phyloP scores from a whole-genome alignment of 64 coral and sea anemone genomes.

The Pachyseris speciosa region DNA sequence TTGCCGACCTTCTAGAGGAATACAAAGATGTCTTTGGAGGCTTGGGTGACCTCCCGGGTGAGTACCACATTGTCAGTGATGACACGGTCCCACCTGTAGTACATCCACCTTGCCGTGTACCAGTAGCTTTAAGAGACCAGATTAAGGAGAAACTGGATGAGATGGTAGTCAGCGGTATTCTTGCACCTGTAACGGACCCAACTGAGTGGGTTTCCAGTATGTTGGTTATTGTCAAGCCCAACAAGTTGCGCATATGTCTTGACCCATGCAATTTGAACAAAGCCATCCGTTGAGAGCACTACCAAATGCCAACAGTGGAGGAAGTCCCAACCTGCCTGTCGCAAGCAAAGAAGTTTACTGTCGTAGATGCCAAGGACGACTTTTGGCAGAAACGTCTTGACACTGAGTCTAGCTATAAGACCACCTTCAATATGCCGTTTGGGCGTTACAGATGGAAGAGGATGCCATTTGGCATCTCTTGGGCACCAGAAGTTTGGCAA shows the following conservation, averaged over 20 bases:
- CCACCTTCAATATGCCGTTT: slow-evolving; percentile 28
- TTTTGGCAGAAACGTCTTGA: neutral
- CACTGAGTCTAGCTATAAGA: slow-evolving; percentile 7
- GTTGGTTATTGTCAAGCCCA: slow-evolving; percentile 27
- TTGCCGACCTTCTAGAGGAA: slow-evolving; percentile 33
- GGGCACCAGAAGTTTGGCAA: slow-evolving; percentile 18
- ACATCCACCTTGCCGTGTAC: slow-evolving; percentile 49
- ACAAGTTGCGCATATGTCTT: slow-evolving; percentile 25
- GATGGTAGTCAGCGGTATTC: neutral
- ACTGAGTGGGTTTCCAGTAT: slow-evolving; percentile 32
- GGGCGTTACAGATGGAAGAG: slow-evolving; percentile 18
- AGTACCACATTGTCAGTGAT: slow-evolving; percentile 39
- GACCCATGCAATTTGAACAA: slow-evolving; percentile 27
- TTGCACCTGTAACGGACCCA: neutral
- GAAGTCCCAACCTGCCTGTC: slow-evolving; percentile 1
- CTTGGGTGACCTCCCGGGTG: slow-evolving; percentile 25
- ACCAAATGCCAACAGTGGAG: no score
- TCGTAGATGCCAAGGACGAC: no score
- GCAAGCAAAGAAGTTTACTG: slow-evolving; percentile 26
- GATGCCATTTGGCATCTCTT: slow-evolving; percentile 38
- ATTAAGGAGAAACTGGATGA: slow-evolving; percentile 32
- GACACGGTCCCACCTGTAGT: slow-evolving; percentile 50
- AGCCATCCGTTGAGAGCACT: neutral
- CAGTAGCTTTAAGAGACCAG: slow-evolving; percentile 25
- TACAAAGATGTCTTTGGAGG: slow-evolving; percentile 62